Percentiles rank a stretch among this genome's conserved stretches.
These are phyloP conservation scores for Lophotriccus pileatus DNA, from an alignment of 2,797 vertebrate species.

Conservation along the genomic window DNA sequence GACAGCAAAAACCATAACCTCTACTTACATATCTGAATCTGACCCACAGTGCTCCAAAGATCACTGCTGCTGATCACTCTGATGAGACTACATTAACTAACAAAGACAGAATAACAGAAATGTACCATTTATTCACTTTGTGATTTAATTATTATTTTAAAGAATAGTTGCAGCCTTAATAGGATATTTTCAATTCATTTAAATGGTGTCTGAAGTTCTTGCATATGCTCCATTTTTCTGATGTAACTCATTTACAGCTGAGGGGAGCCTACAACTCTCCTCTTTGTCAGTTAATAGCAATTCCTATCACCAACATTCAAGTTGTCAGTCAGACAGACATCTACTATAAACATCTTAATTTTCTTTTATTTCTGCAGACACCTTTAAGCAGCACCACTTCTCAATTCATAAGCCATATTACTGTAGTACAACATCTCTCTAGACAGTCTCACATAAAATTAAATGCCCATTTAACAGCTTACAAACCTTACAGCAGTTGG, in stretches of 20 bases:
- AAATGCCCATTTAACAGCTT: slow-evolving; percentile 30
- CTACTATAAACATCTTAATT: slow-evolving; percentile 56
- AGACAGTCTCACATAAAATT: neutral
- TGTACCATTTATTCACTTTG: neutral
- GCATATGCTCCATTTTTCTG: neutral
- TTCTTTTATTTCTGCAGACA: slow-evolving; percentile 50
- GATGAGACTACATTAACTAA: neutral
- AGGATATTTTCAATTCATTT: neutral
- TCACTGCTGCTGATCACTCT: neutral
- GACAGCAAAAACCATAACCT: neutral
- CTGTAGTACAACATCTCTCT: neutral
- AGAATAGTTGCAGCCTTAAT: neutral
- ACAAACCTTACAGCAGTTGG: slow-evolving; percentile 17
- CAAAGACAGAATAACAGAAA: neutral
- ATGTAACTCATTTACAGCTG: neutral
- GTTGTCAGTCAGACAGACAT: slow-evolving; percentile 30
- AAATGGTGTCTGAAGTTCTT: slow-evolving; percentile 3
- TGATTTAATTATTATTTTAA: neutral
- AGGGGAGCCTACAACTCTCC: neutral
- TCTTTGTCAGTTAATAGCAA: slow-evolving; percentile 4
- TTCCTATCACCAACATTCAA: slow-evolving; percentile 15
- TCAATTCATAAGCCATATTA: slow-evolving; percentile 38
- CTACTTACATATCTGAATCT: neutral
- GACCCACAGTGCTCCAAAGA: neutral
- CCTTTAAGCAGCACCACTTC: slow-evolving; percentile 41